Evolutionary conservation across 2,888 invertebrate species (phyloP), one percentile per base, ranked within the genome.

Genomic region (Sarcophaga variegata): DNA sequence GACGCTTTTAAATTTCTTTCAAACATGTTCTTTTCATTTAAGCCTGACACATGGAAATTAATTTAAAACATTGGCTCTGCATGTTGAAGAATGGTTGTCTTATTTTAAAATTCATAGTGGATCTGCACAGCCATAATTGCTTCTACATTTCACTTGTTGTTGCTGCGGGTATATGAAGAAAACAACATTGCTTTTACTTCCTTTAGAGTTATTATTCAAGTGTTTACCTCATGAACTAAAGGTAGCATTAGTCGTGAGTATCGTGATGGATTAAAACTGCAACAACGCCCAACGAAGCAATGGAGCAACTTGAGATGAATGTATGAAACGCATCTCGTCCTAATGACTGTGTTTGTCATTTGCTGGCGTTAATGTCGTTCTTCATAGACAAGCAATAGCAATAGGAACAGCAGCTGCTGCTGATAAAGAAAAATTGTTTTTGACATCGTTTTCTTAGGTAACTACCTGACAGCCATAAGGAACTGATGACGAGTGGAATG

Each of bases 351-450:
- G 37, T 25, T 37, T 66, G 25, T 17, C 66, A 17, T 37, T 64
- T 27, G 64, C 4, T 22, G 22, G 6, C 25, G 11, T 25, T 64
- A 64, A 64, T 54, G 54, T 54, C 3, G 17, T 14, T 37, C 6
- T 37, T 14, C 14, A 3, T 49, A 49, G 49, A 49, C 49, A 49
- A 54, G 5, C 5, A 54, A 54, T 14, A 12, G 54, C 14, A 54
- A 14, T 17, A 54, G 54, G 4, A 54, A 17, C 54, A 14, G 17
- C 54, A 54, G 54, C 54, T 54, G 54, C 54, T 54, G 22, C 10
- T 75, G 74, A 75, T 62, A 49, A 70, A 82, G 59, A 66, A 20
- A 71, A 63, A 70, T 77, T 77, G 64, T 47, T 71, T 82, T 71
- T 71, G 59, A 71, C 77, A 59, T 71, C 47, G 22, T 37, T 64